Evolutionary conservation across 2,888 invertebrate genomes (phyloP).

Genomic region (Rotaria magnacalcarata): DNA sequence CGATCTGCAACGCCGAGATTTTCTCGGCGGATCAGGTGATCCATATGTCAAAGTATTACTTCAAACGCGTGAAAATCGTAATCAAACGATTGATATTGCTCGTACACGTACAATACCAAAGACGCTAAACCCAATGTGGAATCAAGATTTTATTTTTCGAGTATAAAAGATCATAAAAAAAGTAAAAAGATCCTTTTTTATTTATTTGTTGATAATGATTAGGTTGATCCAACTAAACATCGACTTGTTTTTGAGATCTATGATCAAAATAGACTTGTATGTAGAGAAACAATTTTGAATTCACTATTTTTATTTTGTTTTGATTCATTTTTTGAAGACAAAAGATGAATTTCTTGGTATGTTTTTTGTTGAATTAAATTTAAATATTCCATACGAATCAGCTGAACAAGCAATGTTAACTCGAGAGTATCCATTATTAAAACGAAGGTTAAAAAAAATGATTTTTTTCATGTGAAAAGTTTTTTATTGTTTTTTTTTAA

Average conservation of each 20-base stretch:
- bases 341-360: conserved; percentile 36
- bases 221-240: conserved; percentile 33
- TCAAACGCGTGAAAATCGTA: conserved; percentile 56
- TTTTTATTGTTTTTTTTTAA: not conserved
- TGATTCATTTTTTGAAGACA: not conserved
- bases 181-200: not conserved
- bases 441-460: not conserved
- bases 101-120: not conserved
- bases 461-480: not conserved
- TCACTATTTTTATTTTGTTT: not conserved
- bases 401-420: not conserved
- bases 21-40: conserved; percentile 62
- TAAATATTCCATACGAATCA: conserved; percentile 10
- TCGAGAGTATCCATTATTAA: conserved; percentile 22
- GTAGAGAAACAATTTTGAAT: not conserved
- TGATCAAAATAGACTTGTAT: conserved; percentile 16
- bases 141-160: conserved; percentile 27
- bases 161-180: not conserved
- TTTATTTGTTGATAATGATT: not conserved
- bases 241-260: conserved; percentile 3
- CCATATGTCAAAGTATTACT: conserved; percentile 97
- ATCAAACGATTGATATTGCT: conserved; percentile 60
- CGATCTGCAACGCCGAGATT: conserved; percentile 30
- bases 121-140: not conserved
- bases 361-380: not conserved